Base-by-base conservation (phyloP, 2,113 vertebrate species). In the Egretta garzetta region DNA sequence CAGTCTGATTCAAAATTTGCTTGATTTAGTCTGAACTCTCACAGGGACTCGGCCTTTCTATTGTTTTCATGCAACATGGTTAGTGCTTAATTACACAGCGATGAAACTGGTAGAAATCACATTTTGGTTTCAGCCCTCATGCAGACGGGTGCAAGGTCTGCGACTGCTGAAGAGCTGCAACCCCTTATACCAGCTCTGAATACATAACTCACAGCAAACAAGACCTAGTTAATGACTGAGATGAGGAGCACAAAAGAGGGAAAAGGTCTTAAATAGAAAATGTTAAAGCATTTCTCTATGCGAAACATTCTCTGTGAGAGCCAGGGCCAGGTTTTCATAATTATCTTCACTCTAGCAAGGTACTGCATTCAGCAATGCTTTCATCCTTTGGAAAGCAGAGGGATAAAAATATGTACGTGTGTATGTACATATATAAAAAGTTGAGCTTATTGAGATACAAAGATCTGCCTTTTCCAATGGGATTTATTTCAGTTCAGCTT, bases 391-490 rank as follows among this genome's bases (percentile, higher is more conserved):
- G 62, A 87, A 95, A 95, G 50, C 70, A 83, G 32, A 82, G 35
- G 37, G 50, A 83, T 87, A 76, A 96, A 96, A 95, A 81, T 87
- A 84, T 20, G 20, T 12, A 15, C 49, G 16, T 72, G 27, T 73
- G 32, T 27, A 24, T 27, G 26, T 60, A 87, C 21, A 50, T 77
- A 68, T 19, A 75, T 37, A 41, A 74, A 64, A 95, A 70, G 9
- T 28, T 49, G 75, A 84, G 60, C 49, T 79, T 95, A 75, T 93
- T 95, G 85, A 95, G 89, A 92, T 47, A 95, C 72, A 64, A 79
- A 84, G 50, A 79, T 80, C 32, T 74, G 60, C 67, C 53, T 88
- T 93, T 96, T 90, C 92, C 77, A 68, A 9, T 0, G 58, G 84
- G 90, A 88, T 77, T 87, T 82, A 74, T 80, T 74, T 87, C 41